A percentile compares a stretch with the other conserved stretches of the same genome.
These are phyloP conservation scores for Melanostigma gelatinosum DNA, from an alignment of 2,113 vertebrate species.

Conservation along the genomic window DNA sequence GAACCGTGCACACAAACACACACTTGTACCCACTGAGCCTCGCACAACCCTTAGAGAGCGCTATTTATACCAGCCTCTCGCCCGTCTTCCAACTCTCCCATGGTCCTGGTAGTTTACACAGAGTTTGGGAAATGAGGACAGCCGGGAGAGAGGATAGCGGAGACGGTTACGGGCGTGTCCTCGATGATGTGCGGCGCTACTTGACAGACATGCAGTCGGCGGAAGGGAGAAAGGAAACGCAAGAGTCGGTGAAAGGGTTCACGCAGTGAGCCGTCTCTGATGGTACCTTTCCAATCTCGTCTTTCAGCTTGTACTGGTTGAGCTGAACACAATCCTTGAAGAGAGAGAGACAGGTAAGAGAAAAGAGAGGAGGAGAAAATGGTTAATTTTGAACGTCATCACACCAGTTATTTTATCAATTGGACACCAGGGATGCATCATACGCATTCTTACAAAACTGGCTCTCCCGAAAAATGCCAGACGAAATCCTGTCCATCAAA, in stretches of 20 bases:
- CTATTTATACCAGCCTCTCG: constrained; percentile 78
- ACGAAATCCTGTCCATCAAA: background rate
- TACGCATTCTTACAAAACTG: background rate
- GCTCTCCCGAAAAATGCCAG: background rate
- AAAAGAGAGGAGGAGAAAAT: constrained; percentile 20
- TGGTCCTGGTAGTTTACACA: constrained; percentile 65
- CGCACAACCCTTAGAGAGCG: constrained; percentile 64
- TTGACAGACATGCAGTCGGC: constrained; percentile 62
- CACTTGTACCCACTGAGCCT: constrained; percentile 33
- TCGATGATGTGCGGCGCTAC: constrained; percentile 50
- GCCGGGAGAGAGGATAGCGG: constrained; percentile 62
- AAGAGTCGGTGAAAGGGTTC: constrained; percentile 61
- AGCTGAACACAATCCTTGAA: constrained; percentile 95
- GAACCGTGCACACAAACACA: constrained; percentile 20
- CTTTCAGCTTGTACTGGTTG: constrained; percentile 98
- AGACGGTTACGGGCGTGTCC: constrained; percentile 50
- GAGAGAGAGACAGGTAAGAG: background rate
- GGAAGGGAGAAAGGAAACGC: constrained; percentile 36
- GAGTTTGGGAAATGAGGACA: constrained; percentile 78
- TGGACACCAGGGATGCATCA: background rate
- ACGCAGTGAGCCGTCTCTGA: constrained; percentile 56
- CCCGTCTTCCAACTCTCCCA: constrained; percentile 72
- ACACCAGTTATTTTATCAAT: background rate
- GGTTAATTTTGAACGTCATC: constrained; percentile 12
- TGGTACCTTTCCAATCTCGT: constrained; percentile 97